Percentiles rank a stretch among this genome's conserved stretches.
These are phyloP conservation scores for Halcyon senegalensis DNA, from an alignment of 2,113 vertebrate genomes.

Conservation along the genomic window DNA sequence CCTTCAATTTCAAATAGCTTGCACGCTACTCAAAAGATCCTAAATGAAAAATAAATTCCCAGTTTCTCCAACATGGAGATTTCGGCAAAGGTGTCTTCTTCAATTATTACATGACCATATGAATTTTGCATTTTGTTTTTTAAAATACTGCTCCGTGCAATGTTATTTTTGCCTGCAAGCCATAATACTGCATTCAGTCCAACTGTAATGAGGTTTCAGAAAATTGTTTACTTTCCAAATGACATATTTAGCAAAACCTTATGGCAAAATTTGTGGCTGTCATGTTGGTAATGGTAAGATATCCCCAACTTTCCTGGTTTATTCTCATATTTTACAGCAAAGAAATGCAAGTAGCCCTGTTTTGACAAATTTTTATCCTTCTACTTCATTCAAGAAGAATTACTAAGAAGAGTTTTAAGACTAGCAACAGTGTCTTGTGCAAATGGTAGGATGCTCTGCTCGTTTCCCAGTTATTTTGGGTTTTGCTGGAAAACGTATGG, in stretches of 20 bases:
- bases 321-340: not conserved
- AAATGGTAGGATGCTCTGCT: not conserved
- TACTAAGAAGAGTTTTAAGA: not conserved
- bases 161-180: constrained; percentile 61
- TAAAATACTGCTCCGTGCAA: constrained; percentile 18
- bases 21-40: constrained; percentile 27
- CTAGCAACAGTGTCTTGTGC: not conserved
- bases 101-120: not conserved
- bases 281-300: constrained; percentile 35
- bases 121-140: constrained; percentile 34
- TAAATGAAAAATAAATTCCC: not conserved
- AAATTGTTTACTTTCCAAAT: constrained; percentile 61
- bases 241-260: constrained; percentile 62
- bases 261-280: constrained; percentile 56
- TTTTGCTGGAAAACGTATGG: not conserved
- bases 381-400: not conserved
- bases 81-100: not conserved
- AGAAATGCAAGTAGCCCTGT: not conserved
- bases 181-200: constrained; percentile 45
- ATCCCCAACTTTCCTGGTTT: not conserved
- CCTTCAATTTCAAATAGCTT: constrained; percentile 12
- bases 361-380: constrained; percentile 32
- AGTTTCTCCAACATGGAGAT: not conserved
- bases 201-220: constrained; percentile 61
- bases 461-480: not conserved